Conservation (phyloP, 2,113 vertebrate species). For the Barnardius zonarius region DNA sequence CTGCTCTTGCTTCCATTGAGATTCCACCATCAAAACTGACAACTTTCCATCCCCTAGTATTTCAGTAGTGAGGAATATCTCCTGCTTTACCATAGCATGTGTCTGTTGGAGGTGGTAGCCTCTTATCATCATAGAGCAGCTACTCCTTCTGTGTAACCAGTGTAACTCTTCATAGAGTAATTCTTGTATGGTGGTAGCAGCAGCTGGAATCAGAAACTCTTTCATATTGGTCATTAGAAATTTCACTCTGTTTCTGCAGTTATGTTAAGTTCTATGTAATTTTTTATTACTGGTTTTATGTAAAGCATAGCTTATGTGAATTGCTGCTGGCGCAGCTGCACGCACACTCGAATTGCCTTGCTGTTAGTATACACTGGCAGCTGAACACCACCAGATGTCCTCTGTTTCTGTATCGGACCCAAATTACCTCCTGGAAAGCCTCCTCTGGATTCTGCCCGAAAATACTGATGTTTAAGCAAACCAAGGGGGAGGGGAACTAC, state of each 20-base stretch:
- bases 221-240: neutral
- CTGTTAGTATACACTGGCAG: neutral
- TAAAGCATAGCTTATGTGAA: neutral
- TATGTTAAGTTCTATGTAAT: neutral
- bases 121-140: neutral
- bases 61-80: neutral
- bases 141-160: neutral
- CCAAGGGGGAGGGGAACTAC: accelerated
- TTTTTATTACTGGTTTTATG: neutral
- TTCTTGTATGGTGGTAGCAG: neutral
- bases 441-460: neutral
- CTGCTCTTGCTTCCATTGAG: neutral
- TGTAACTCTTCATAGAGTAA: neutral
- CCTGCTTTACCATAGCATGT: neutral
- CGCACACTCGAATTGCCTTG: neutral
- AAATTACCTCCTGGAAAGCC: neutral
- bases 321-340: neutral
- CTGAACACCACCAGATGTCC: conserved; percentile 6
- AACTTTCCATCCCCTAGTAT: neutral
- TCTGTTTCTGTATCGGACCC: neutral
- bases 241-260: neutral
- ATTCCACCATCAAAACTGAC: neutral
- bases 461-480: neutral
- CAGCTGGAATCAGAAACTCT: neutral
- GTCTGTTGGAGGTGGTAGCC: neutral